phyloP scores from a whole-genome alignment of 2,888 invertebrate species.

The Cordilura impudica region DNA sequence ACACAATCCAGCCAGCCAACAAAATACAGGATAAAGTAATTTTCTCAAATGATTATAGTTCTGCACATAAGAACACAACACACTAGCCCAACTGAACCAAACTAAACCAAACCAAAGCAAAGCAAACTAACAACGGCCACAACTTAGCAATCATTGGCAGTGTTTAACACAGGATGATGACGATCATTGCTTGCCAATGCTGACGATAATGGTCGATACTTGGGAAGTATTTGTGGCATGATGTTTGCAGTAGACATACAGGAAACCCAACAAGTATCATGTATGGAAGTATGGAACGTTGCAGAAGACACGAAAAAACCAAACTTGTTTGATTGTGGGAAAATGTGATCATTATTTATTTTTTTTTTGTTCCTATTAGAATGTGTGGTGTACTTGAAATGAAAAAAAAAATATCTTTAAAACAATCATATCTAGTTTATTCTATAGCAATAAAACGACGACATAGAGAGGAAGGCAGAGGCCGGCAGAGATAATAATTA shows the following conservation, averaged over 20 bases:
- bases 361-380: slow-evolving; percentile 19
- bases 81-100: neutral
- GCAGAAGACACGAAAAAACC: slow-evolving; percentile 14
- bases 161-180: slow-evolving; percentile 47
- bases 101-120: neutral
- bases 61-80: slow-evolving; percentile 6
- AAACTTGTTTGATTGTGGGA: slow-evolving; percentile 61
- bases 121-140: neutral
- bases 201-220: neutral
- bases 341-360: slow-evolving; percentile 51
- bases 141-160: slow-evolving; percentile 32
- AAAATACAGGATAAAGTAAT: slow-evolving; percentile 59
- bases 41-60: slow-evolving; percentile 53
- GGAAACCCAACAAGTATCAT: slow-evolving; percentile 62
- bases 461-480: neutral
- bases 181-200: slow-evolving; percentile 7
- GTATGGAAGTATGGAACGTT: slow-evolving; percentile 43
- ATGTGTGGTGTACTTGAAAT: neutral
- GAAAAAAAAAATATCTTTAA: neutral
- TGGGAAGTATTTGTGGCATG: neutral
- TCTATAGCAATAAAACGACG: neutral
- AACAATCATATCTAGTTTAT: slow-evolving; percentile 1
- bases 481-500: slow-evolving; percentile 5
- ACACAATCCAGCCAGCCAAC: slow-evolving; percentile 23
- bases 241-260: slow-evolving; percentile 31